Conservation (phyloP, 2,888 invertebrate species). For the Tetranychus truncatus region DNA sequence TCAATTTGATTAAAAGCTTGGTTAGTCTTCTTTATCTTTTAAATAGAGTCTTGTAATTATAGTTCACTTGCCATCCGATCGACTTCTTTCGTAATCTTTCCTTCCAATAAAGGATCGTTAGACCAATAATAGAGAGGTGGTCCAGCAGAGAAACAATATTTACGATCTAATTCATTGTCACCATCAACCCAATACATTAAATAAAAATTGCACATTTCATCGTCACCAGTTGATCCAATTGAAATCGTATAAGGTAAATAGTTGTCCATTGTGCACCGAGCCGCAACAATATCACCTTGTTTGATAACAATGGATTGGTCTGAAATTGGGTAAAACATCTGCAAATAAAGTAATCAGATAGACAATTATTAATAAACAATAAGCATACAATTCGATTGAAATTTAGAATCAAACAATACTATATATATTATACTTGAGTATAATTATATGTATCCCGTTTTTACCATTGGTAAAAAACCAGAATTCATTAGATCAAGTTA, state of each 20-base stretch:
- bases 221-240: conserved; percentile 62
- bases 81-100: conserved; percentile 24
- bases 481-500: too few species aligned
- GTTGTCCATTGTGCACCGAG: conserved; percentile 78
- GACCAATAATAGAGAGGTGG: conserved; percentile 70
- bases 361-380: background rate
- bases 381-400: background rate
- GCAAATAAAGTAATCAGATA: conserved; percentile 30
- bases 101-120: conserved; percentile 34
- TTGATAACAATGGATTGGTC: conserved; percentile 43
- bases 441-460: background rate
- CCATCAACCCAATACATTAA: conserved; percentile 76
- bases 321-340: conserved; percentile 78
- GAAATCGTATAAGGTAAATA: conserved; percentile 43
- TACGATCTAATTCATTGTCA: conserved; percentile 48
- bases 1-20: background rate
- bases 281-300: conserved; percentile 57
- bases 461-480: background rate
- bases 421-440: background rate
- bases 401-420: background rate
- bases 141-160: conserved; percentile 64
- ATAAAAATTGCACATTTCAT: conserved; percentile 93
- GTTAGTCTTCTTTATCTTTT: background rate
- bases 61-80: conserved; percentile 27
- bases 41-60: background rate